Evolutionary conservation across 2,113 vertebrate genomes (phyloP).

Genomic region (Reinhardtius hippoglossoides): DNA sequence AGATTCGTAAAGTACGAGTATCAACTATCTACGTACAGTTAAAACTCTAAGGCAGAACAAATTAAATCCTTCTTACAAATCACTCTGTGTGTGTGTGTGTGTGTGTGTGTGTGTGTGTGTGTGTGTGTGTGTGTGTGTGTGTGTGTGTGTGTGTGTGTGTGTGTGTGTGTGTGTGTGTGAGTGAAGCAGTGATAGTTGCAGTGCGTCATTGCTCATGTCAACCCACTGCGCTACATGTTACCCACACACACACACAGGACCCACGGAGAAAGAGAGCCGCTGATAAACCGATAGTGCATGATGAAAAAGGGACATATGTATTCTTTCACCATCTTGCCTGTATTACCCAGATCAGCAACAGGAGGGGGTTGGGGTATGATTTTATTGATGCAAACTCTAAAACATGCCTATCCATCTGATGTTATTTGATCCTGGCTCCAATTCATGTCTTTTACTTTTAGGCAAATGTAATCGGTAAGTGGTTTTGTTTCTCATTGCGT

Average conservation of each 20-base stretch:
- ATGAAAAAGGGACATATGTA: neutral
- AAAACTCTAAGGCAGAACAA: neutral
- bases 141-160: conserved; percentile 42
- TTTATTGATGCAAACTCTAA: neutral
- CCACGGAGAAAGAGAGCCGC: neutral
- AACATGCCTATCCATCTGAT: neutral
- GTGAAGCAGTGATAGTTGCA: conserved; percentile 60
- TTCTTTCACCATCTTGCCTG: neutral
- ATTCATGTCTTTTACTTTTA: neutral
- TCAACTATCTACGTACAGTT: neutral
- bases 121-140: conserved; percentile 44
- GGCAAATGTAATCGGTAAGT: neutral
- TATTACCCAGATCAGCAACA: neutral
- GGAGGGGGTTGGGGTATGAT: neutral
- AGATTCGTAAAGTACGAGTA: conserved; percentile 11
- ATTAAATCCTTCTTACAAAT: neutral
- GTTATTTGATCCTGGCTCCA: neutral
- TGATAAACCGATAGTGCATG: conserved; percentile 3
- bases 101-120: conserved; percentile 41
- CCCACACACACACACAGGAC: conserved; percentile 3
- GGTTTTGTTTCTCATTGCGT: neutral
- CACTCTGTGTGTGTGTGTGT: conserved; percentile 22
- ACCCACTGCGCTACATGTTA: conserved; percentile 20
- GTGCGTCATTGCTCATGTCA: conserved; percentile 63
- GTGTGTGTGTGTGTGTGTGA: too few species aligned